Conservation (phyloP, 2,113 vertebrate species). For the Chaetops frenatus region DNA sequence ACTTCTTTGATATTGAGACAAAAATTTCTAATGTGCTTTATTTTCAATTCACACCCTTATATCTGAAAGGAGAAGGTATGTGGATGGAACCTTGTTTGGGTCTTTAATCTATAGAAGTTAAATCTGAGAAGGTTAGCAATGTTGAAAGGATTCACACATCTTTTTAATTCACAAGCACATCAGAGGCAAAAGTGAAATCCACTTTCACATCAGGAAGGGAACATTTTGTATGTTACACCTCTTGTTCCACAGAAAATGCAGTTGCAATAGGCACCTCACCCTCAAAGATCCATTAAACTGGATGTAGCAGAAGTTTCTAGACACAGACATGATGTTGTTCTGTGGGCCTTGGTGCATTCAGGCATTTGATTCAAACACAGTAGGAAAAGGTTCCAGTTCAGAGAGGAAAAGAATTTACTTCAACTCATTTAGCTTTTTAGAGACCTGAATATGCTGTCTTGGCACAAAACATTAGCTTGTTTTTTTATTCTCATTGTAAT, state of each 20-base stretch:
- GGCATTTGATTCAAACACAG: conserved; percentile 51
- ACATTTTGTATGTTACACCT: background rate
- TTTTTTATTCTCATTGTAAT: background rate
- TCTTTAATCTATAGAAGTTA: background rate
- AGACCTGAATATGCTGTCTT: conserved; percentile 15
- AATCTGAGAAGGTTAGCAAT: background rate
- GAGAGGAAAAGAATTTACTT: conserved; percentile 30
- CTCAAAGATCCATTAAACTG: background rate
- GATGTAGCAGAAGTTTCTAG: background rate
- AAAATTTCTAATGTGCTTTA: background rate
- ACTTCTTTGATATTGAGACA: background rate
- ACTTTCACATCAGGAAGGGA: background rate
- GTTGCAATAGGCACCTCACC: background rate
- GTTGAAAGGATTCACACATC: background rate
- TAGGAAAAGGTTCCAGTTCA: conserved; percentile 23
- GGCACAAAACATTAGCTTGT: background rate
- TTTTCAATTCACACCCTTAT: background rate
- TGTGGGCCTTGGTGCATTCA: conserved; percentile 16
- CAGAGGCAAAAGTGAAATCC: background rate
- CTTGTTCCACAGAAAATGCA: background rate
- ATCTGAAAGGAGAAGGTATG: background rate
- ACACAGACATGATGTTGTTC: background rate
- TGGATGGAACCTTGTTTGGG: background rate
- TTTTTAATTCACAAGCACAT: background rate
- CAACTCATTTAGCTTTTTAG: conserved; percentile 11